phyloP scores from a whole-genome alignment of 2,797 vertebrate genomes.

The Myotis planiceps region DNA sequence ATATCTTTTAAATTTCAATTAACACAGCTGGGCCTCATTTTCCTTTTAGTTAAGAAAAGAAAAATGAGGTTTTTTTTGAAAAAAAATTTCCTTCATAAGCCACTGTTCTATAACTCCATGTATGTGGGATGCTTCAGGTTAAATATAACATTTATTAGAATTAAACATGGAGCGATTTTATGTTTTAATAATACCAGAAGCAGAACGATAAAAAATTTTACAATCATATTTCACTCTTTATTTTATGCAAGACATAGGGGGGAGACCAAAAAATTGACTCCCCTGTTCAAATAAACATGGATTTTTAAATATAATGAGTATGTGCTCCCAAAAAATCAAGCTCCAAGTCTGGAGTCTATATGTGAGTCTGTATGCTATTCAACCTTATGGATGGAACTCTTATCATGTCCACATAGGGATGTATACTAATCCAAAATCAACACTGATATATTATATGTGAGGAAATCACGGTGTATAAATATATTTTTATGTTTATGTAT shows the following conservation, averaged over 20 bases:
- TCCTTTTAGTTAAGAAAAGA: background rate
- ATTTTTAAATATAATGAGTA: background rate
- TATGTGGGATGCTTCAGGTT: background rate
- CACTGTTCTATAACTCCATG: background rate
- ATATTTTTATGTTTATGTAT: background rate
- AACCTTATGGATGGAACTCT: background rate
- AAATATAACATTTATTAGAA: background rate
- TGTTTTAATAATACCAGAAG: background rate
- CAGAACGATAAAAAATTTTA: background rate
- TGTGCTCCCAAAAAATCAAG: background rate
- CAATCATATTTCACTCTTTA: background rate
- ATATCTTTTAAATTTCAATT: background rate
- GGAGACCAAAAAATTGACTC: background rate
- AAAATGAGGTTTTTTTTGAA: background rate
- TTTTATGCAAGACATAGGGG: background rate
- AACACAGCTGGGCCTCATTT: background rate
- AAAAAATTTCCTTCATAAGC: background rate
- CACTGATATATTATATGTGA: background rate
- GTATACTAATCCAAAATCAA: background rate
- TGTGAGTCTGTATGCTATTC: background rate
- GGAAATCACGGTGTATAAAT: background rate
- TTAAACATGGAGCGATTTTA: background rate
- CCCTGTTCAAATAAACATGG: background rate
- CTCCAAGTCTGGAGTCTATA: background rate
- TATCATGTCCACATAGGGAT: background rate